Evolutionary conservation across 2,888 invertebrate species (phyloP).

Genomic region (Hypselothyrea guttata): DNA sequence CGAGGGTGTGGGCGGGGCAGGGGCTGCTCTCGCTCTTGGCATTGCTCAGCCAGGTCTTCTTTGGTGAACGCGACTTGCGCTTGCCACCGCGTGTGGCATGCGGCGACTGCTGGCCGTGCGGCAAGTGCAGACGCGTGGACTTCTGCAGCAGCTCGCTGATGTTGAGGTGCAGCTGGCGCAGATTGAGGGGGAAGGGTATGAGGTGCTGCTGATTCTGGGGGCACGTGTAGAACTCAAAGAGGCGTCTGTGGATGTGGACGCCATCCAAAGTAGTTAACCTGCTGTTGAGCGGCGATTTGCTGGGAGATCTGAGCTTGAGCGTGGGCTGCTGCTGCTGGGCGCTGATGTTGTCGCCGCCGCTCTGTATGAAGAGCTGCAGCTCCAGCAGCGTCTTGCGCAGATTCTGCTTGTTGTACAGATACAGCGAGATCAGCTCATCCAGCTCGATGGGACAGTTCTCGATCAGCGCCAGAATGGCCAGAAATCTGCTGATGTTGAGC

Average conservation of each 20-base stretch:
- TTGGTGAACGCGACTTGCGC: slow-evolving; percentile 77
- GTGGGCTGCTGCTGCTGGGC: neutral
- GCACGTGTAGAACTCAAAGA: slow-evolving; percentile 80
- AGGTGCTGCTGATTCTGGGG: slow-evolving; percentile 75
- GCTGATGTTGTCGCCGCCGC: slow-evolving; percentile 80
- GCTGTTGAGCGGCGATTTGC: slow-evolving; percentile 27
- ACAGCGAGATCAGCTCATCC: slow-evolving; percentile 84
- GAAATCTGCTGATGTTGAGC: slow-evolving; percentile 79
- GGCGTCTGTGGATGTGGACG: slow-evolving; percentile 66
- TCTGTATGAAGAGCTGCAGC: slow-evolving; percentile 88
- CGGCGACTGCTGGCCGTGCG: neutral
- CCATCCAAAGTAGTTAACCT: slow-evolving; percentile 35
- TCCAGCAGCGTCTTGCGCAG: slow-evolving; percentile 88
- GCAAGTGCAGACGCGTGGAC: slow-evolving; percentile 43
- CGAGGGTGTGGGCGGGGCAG: slow-evolving; percentile 70
- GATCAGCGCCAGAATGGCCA: slow-evolving; percentile 86
- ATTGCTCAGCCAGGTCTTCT: slow-evolving; percentile 74
- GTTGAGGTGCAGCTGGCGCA: slow-evolving; percentile 75
- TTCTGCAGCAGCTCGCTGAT: slow-evolving; percentile 67
- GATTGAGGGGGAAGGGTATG: slow-evolving; percentile 80
- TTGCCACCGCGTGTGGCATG: slow-evolving; percentile 20
- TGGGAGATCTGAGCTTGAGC: slow-evolving; percentile 3
- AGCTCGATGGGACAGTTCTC: slow-evolving; percentile 87
- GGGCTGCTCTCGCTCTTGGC: slow-evolving; percentile 42
- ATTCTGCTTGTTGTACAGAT: slow-evolving; percentile 87